A percentile compares a stretch with the other conserved stretches of the same genome.
Conservation (phyloP, 2,113 vertebrate genomes). For the Stigmatopora argus region DNA sequence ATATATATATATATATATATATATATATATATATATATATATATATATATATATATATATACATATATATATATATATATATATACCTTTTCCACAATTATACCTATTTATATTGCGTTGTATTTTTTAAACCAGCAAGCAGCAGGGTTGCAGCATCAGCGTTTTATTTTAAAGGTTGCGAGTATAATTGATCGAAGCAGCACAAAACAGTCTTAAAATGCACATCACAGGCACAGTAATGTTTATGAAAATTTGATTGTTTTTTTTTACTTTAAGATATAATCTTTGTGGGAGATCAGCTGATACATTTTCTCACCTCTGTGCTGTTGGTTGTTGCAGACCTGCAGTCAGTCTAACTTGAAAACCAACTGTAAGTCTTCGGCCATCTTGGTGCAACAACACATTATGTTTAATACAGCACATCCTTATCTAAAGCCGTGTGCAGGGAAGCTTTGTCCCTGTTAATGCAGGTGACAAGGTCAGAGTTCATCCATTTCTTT, state of each 20-base stretch:
- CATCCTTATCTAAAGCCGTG: not conserved
- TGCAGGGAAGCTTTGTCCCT: not conserved
- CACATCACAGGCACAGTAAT: not conserved
- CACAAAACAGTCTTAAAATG: not conserved
- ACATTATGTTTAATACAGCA: not conserved
- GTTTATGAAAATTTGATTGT: not conserved
- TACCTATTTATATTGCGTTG: not conserved
- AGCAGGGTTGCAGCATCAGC: not conserved
- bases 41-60: no score
- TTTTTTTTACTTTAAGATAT: not conserved
- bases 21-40: no score
- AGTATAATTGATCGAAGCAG: not conserved
- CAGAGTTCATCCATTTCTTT: constrained; percentile 6
- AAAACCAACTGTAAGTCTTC: not conserved
- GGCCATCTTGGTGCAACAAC: not conserved
- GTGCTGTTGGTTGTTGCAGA: not conserved
- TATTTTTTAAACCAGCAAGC: not conserved
- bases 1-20: no score
- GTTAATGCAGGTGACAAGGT: constrained; percentile 8
- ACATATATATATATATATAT: no score
- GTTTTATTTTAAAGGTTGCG: not conserved
- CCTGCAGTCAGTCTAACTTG: constrained; percentile 4
- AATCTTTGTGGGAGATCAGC: not conserved
- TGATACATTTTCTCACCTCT: constrained; percentile 13
- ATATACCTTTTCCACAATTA: not conserved